Percentiles rank a stretch among this genome's conserved stretches.
phyloP scores from a whole-genome alignment of 2,888 invertebrate genomes.

The Lithophane semibrunnea region DNA sequence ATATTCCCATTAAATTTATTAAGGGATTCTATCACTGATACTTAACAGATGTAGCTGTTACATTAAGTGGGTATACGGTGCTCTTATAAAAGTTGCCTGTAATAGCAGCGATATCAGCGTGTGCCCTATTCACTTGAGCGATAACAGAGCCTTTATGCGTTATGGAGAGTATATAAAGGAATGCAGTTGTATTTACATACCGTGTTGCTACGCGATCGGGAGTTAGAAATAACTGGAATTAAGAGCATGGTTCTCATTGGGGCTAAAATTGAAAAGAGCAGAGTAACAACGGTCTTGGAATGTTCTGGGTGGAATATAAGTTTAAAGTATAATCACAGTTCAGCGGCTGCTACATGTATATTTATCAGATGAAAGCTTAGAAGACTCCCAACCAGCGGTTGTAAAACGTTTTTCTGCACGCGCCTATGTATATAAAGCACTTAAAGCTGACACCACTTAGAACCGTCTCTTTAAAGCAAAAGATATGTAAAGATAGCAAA shows the following conservation, averaged over 20 bases:
- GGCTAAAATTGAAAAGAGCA: conserved; percentile 2
- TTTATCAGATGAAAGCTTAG: conserved; percentile 29
- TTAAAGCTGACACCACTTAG: conserved; percentile 60
- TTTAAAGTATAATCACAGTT: conserved; percentile 7
- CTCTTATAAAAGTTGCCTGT: conserved; percentile 63
- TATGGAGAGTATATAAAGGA: conserved; percentile 66
- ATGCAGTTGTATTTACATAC: conserved; percentile 61
- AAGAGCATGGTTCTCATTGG: background rate
- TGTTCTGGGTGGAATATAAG: conserved; percentile 9
- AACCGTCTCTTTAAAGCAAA: conserved; percentile 45
- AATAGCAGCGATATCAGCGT: conserved; percentile 60
- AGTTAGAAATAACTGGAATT: conserved; percentile 18
- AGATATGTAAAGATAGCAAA: conserved; percentile 59
- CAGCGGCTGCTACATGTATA: conserved; percentile 13
- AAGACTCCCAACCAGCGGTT: conserved; percentile 1
- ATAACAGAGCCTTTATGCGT: conserved; percentile 79
- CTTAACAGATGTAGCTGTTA: conserved; percentile 66
- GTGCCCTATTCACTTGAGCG: conserved; percentile 77
- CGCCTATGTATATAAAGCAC: conserved; percentile 45
- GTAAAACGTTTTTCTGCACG: conserved; percentile 44
- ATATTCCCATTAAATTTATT: conserved; percentile 68
- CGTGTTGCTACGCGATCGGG: conserved; percentile 27
- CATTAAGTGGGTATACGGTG: conserved; percentile 59
- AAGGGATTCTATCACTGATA: conserved; percentile 67
- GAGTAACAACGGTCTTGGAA: conserved; percentile 1